Evolutionary conservation across 23 tunicate genomes (phyloP), one percentile per base, ranked within the genome.

Genomic region (Trididemnum nubilum): DNA sequence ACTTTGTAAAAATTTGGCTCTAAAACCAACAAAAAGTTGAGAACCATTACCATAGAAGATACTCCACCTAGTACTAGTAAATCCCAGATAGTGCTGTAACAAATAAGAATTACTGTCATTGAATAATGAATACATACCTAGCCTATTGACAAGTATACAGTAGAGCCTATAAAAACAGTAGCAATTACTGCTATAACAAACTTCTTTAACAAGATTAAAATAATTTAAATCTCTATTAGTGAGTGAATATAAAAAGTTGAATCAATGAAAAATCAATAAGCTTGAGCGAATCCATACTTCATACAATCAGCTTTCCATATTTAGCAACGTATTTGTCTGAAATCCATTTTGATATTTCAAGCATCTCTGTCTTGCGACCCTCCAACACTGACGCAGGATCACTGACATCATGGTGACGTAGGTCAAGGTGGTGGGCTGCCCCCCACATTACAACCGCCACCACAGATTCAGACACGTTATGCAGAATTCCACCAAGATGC

Each of bases 381-480:
- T 73, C 24, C 12, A 73, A 36, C 9, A 91, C 97, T 2, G 84
- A 82, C 33, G 25, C 35, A 7, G 97, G 97, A 39, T 85, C 87
- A n/a, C 57, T 23, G 1, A 44, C 52, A 36, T 86, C 77, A 3
- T 34, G 28, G 37, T 91, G 97, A 0, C 97, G 79, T 22, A 91
- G 78, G 66, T 91, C 97, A 3, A 92, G 81, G 64, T 92, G 97
- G 49, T 92, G 97, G 27, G 97, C 97, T 0, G 88, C 97, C 44
- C 86, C 82, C 50, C 64, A 31, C 63, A 92, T 92, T 9, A 34
- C 28, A 37, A 92, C 35, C 29, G 88, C 71, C 3, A 79, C 54
- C 36, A 83, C 91, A 12, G 78, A 31, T 1, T 78, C 77, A 9
- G 85, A 82, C 18, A 26, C 57, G 30, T 81, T 35, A 27, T 83